These are phyloP conservation scores for Alethe diademata DNA, from an alignment of 2,113 vertebrate species.

Conservation along the genomic window DNA sequence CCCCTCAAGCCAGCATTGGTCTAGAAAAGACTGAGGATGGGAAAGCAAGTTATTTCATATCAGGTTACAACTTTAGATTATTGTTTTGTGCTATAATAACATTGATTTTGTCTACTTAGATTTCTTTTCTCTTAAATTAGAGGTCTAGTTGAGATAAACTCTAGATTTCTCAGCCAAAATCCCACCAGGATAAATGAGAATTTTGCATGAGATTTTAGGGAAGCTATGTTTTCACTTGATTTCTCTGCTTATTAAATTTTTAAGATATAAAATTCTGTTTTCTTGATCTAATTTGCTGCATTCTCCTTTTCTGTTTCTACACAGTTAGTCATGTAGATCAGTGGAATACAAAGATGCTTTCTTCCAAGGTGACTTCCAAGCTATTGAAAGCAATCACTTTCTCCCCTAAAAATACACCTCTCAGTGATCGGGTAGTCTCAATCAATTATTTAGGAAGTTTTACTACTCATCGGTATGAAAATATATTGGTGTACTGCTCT, in stretches of 20 bases:
- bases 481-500: neutral
- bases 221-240: neutral
- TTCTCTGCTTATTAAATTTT: neutral
- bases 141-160: neutral
- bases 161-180: neutral
- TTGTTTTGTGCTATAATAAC: neutral
- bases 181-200: neutral
- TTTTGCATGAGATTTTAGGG: neutral
- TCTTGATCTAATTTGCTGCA: neutral
- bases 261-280: neutral
- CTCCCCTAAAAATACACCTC: neutral
- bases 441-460: neutral
- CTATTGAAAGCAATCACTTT: neutral
- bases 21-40: constrained; percentile 21
- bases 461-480: neutral
- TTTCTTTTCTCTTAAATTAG: neutral
- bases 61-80: neutral
- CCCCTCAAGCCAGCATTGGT: constrained; percentile 28
- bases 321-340: neutral
- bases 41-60: constrained; percentile 19
- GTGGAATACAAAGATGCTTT: neutral
- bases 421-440: neutral
- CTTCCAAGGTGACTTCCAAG: neutral
- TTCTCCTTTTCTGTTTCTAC: neutral
- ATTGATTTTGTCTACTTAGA: neutral